Conservation (phyloP, 2,888 invertebrate species). For the Phytoseiulus persimilis region DNA sequence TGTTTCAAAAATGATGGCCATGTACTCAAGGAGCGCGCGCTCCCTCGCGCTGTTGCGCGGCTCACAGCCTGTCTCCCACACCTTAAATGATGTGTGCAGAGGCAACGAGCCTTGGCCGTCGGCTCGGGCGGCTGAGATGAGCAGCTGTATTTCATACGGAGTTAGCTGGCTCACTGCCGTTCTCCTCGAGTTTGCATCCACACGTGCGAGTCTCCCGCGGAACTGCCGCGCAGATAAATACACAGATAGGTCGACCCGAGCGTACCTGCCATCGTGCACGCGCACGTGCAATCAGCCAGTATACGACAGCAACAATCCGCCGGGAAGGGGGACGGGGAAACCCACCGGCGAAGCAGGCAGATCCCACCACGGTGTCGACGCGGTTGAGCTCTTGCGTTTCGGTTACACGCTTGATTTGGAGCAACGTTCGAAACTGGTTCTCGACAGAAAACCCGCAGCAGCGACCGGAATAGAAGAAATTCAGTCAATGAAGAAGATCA, state of each 20-base stretch:
- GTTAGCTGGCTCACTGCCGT: background rate
- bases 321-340: too few species aligned
- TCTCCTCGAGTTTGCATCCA: background rate
- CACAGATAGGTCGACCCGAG: background rate
- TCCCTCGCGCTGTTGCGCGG: background rate
- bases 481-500: too few species aligned
- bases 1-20: background rate
- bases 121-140: background rate
- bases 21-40: background rate
- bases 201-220: background rate
- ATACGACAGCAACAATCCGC: background rate
- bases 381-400: too few species aligned
- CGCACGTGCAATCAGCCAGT: background rate
- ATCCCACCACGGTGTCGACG: too few species aligned
- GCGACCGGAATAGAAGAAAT: too few species aligned
- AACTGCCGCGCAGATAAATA: background rate
- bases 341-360: too few species aligned
- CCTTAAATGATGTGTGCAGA: background rate
- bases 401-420: too few species aligned
- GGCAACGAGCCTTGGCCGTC: background rate
- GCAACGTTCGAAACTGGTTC: too few species aligned
- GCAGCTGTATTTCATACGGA: conserved; percentile 5
- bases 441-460: too few species aligned
- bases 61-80: background rate
- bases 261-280: background rate